A percentile compares a stretch with the other conserved stretches of the same genome.
These are phyloP conservation scores for Microtus pennsylvanicus DNA, from an alignment of 2,113 vertebrate genomes.

Conservation along the genomic window DNA sequence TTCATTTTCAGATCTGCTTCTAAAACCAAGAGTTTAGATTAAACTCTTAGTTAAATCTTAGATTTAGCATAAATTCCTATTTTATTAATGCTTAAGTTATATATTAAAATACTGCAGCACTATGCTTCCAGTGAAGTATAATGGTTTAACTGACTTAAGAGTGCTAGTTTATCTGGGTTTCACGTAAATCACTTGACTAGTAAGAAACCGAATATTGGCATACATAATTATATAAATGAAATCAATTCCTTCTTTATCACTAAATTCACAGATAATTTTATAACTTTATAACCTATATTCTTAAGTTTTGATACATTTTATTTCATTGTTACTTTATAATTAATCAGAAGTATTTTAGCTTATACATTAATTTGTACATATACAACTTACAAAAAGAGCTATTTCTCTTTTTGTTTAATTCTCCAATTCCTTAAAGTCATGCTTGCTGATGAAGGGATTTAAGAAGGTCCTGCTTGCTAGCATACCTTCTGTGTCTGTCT, in stretches of 20 bases:
- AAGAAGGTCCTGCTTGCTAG: neutral
- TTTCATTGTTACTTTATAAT: constrained; percentile 35
- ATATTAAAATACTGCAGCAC: neutral
- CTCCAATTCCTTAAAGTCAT: neutral
- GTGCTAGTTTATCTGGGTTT: neutral
- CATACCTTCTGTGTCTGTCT: neutral
- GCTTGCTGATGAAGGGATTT: neutral
- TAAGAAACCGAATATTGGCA: neutral
- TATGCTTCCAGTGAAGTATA: neutral
- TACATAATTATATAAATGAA: constrained; percentile 12
- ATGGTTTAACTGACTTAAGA: neutral
- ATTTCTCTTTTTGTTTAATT: constrained; percentile 33
- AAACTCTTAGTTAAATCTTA: neutral
- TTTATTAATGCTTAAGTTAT: constrained; percentile 28
- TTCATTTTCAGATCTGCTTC: constrained; percentile 3
- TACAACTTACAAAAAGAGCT: constrained; percentile 12
- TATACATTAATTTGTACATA: constrained; percentile 10
- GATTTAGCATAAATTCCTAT: neutral
- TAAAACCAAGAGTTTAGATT: neutral
- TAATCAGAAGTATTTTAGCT: constrained; percentile 8
- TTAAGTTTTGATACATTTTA: neutral
- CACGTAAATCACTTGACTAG: constrained; percentile 10
- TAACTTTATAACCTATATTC: neutral
- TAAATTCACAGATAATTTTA: constrained; percentile 21
- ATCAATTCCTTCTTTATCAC: neutral